Evolutionary conservation across 2,797 vertebrate genomes (phyloP).

Genomic region (Onychomys torridus): DNA sequence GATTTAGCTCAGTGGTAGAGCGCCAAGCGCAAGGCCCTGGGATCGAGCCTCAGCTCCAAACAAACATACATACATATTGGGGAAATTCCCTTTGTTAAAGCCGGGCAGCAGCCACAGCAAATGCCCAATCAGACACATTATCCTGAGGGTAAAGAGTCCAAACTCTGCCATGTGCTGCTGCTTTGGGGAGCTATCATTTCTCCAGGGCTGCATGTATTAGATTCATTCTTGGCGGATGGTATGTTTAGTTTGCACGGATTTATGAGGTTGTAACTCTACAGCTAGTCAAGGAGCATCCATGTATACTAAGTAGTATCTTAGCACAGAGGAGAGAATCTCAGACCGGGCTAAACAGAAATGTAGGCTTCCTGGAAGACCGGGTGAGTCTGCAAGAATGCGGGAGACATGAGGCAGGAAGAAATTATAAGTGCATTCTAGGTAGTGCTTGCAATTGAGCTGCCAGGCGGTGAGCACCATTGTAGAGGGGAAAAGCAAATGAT

Average conservation of each 20-base stretch:
- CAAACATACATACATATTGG: too few species aligned
- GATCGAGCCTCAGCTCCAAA: too few species aligned
- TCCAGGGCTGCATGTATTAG: not conserved
- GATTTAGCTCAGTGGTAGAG: too few species aligned
- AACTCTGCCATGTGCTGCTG: too few species aligned
- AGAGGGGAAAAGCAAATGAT: not conserved
- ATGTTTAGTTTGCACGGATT: not conserved
- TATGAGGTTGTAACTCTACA: not conserved
- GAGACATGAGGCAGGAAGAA: not conserved
- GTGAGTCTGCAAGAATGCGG: not conserved
- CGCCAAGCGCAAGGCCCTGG: too few species aligned
- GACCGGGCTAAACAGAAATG: not conserved
- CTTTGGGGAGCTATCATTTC: not conserved
- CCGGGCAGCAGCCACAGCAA: not conserved
- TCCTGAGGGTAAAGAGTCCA: not conserved
- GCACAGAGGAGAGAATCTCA: not conserved
- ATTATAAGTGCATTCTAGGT: not conserved
- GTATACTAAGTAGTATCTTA: not conserved
- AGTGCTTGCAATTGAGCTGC: too few species aligned
- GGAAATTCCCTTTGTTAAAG: not conserved
- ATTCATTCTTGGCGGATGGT: not conserved
- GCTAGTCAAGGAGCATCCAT: not conserved
- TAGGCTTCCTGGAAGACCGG: not conserved
- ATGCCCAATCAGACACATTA: not conserved
- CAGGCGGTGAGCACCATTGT: too few species aligned